These are phyloP conservation scores for Athalia rosae DNA, from an alignment of 2,888 invertebrate species.

Conservation along the genomic window DNA sequence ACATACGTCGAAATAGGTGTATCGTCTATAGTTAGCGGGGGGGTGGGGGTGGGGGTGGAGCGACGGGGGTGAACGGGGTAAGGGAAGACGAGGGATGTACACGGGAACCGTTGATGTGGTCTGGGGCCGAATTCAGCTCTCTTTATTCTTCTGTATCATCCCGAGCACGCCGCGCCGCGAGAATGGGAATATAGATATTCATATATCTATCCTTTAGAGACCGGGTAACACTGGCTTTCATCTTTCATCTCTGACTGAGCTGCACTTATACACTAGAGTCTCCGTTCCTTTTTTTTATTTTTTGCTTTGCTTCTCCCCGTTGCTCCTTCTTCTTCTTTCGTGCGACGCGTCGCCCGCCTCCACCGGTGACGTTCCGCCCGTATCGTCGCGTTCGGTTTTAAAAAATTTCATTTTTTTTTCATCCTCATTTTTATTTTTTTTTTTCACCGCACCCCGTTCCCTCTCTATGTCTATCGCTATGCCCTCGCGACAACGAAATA, in stretches of 20 bases:
- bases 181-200: no score
- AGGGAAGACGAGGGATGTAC: neutral
- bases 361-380: no score
- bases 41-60: neutral
- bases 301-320: slow-evolving; percentile 51
- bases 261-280: slow-evolving; percentile 70
- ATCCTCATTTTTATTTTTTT: neutral
- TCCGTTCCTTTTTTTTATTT: slow-evolving; percentile 47
- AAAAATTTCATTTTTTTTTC: no score
- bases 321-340: slow-evolving; percentile 42
- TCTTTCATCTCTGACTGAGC: slow-evolving; percentile 67
- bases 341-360: neutral
- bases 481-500: no score
- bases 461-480: no score
- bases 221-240: slow-evolving; percentile 65
- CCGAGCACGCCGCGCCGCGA: no score
- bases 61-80: neutral
- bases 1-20: neutral
- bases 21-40: no score
- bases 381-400: no score
- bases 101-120: neutral
- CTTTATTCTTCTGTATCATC: no score
- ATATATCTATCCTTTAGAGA: slow-evolving; percentile 67
- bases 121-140: neutral
- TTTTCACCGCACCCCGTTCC: no score